Evolutionary conservation across 2,888 invertebrate genomes (phyloP).

Genomic region (Odontothrips loti): DNA sequence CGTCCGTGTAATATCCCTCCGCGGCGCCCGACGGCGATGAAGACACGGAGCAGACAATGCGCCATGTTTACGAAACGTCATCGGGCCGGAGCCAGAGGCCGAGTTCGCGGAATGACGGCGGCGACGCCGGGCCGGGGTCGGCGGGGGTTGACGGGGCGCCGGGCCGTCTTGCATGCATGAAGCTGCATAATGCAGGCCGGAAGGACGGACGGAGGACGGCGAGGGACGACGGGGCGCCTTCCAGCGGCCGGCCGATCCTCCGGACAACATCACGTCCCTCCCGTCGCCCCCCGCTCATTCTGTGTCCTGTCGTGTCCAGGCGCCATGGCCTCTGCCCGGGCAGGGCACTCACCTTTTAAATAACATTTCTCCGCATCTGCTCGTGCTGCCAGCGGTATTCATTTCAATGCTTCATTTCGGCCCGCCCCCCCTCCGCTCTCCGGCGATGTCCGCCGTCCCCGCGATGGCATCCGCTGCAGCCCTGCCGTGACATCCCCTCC

Average conservation of each 20-base stretch:
- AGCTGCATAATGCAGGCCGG: conserved; percentile 1
- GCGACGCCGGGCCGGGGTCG: neutral
- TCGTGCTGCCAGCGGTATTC: no score
- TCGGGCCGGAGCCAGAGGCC: neutral
- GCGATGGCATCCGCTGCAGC: no score
- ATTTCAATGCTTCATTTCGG: no score
- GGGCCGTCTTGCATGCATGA: neutral
- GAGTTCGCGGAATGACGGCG: no score
- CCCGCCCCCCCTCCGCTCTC: no score
- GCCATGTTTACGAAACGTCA: neutral
- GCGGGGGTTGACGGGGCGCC: neutral
- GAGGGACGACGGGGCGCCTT: no score
- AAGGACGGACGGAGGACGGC: neutral
- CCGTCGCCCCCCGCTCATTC: neutral
- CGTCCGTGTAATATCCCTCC: neutral
- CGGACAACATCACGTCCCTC: neutral
- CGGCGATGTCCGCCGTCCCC: no score
- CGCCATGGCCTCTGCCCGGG: neutral
- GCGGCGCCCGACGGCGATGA: neutral
- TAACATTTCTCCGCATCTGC: no score
- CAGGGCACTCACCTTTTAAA: neutral
- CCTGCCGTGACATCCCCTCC: no score
- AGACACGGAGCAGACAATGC: neutral
- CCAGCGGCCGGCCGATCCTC: neutral
- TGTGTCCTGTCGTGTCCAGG: neutral